Base-by-base conservation (phyloP, 1,140 invertebrate genomes). In the Elymnias hypermnestra region DNA sequence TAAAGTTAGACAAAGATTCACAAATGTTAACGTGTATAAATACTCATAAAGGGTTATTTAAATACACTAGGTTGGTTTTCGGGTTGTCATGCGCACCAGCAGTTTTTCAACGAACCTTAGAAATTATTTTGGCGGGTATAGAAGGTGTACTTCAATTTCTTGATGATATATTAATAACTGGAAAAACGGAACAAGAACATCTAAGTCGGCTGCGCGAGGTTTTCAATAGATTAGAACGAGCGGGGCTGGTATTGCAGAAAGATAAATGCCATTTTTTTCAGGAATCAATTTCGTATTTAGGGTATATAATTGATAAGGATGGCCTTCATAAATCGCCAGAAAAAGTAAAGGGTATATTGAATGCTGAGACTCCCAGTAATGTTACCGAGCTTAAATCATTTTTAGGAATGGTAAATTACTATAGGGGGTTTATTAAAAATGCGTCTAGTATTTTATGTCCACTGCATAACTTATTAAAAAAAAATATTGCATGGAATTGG, bases 401-500 rank as follows among this genome's bases (percentile, higher is more conserved):
- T 45, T 42, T 68, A 15, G 62, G 59, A 1, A 17, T 69, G 9
- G 43, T 65, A 21, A 58, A 63, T 28, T 68, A 57, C 35, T 68
- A 63, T 31, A 39, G 41, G 4, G 43, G 22, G 37, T 65, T 68
- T 49, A 23, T 68, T 2, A 45, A 50, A 1, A 9, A 29, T 12
- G 37, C 33, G 6, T 52, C 52, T 0, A 18, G 40, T 7, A 49
- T 60, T 21, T 48, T 60, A 37, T 38, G 40, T 21, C 47, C 57
- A 5, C 21, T 56, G 10, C 52, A 54, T 22, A 42, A 49, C 0
- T 43, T 51, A 15, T 9, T 54, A 43, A 37, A 31, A 25, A n/a
- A 54, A 54, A 44, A 21, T n/a, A n/a, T n/a, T n/a, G 22, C 6
- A 5, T 14, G 12, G 47, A 29, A 18, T 54, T 42, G 45, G 8